Conservation (phyloP, 1,140 invertebrate species). For the Aphaenogaster rudis region DNA sequence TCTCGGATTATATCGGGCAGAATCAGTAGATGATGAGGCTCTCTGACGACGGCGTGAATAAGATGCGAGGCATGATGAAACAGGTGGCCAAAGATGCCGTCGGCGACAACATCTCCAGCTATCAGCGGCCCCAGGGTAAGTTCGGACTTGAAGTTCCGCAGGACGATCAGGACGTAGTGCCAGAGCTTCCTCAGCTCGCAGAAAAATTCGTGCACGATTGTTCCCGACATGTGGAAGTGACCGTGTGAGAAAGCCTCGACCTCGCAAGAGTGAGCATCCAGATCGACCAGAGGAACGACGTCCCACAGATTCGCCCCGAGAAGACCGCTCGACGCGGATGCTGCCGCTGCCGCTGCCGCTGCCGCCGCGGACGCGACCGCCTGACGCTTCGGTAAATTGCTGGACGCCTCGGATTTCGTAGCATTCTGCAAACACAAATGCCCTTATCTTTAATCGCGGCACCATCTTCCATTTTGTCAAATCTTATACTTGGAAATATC, state of each 20-base stretch:
- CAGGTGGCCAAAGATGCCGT: background rate
- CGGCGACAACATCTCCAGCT: background rate
- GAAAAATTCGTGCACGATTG: constrained; percentile 51
- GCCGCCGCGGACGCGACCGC: constrained; percentile 12
- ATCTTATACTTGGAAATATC: background rate
- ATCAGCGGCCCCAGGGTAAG: constrained; percentile 14
- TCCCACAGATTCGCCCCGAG: constrained; percentile 8
- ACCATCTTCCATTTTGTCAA: background rate
- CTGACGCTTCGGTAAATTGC: constrained; percentile 22
- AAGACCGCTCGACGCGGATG: background rate
- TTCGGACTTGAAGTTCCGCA: constrained; percentile 21
- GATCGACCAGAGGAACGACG: background rate
- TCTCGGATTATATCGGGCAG: constrained; percentile 42
- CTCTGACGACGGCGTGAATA: background rate
- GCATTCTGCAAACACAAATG: constrained; percentile 44
- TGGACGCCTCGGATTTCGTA: background rate
- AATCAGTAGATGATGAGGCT: constrained; percentile 42
- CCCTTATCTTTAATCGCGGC: background rate
- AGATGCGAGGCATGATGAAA: background rate
- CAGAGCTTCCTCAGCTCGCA: constrained; percentile 58
- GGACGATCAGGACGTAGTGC: background rate
- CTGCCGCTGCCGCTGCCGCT: background rate
- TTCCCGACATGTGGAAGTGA: background rate
- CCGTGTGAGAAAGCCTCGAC: constrained; percentile 26
- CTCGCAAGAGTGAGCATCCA: constrained; percentile 51